phyloP scores from a whole-genome alignment of 2,113 vertebrate species.

The Atlantisia rogersi region DNA sequence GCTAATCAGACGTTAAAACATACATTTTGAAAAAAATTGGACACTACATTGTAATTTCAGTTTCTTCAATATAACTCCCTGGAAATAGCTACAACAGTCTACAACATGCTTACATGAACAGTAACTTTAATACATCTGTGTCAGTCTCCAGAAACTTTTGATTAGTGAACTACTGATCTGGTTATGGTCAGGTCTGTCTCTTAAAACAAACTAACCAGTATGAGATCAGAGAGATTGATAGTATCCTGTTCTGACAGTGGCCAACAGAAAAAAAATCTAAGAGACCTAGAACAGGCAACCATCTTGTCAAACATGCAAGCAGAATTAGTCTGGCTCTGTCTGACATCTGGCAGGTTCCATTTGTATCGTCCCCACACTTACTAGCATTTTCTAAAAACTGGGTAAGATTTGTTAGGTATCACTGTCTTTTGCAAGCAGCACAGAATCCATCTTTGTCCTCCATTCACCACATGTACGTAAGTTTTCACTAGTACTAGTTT shows the following conservation, averaged over 20 bases:
- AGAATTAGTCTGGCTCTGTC: not conserved
- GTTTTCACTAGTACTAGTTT: not conserved
- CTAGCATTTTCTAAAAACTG: not conserved
- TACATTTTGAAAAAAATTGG: not conserved
- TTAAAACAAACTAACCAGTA: not conserved
- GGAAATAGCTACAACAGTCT: not conserved
- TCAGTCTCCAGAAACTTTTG: not conserved
- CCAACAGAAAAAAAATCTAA: not conserved
- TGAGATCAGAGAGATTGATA: not conserved
- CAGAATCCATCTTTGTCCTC: not conserved
- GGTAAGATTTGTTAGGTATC: not conserved
- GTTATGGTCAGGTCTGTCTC: not conserved
- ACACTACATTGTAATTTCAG: not conserved
- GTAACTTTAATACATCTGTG: not conserved
- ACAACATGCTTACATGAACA: not conserved
- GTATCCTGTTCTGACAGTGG: not conserved
- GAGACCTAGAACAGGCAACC: not conserved
- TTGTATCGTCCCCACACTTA: not conserved
- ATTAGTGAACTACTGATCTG: not conserved
- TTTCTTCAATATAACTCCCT: no score
- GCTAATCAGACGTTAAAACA: not conserved
- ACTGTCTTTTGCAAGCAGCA: not conserved
- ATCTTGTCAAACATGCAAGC: not conserved
- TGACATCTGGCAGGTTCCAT: not conserved
- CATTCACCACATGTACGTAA: not conserved